Conservation (phyloP, 1,140 invertebrate genomes). For the Lucilia sericata region DNA sequence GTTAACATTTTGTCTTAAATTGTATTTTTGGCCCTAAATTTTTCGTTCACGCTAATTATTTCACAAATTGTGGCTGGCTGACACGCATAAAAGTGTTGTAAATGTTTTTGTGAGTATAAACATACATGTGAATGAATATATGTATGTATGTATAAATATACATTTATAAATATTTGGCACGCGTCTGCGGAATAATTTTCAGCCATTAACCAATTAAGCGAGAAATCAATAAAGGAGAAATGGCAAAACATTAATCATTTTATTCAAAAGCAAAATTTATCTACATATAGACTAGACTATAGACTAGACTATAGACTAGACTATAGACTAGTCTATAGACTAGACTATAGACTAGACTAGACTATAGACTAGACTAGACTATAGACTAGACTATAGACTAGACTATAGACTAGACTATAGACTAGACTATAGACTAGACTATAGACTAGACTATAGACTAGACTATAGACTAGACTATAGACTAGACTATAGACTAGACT, state of each 20-base stretch:
- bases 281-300: too few relatives aligned
- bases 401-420: too few relatives aligned
- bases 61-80: constrained; percentile 24
- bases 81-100: constrained; percentile 14
- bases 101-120: not conserved
- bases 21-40: not conserved
- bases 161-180: constrained; percentile 37
- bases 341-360: too few relatives aligned
- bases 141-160: not conserved
- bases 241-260: not conserved
- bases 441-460: too few relatives aligned
- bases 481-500: too few relatives aligned
- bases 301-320: too few relatives aligned
- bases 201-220: not conserved
- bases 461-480: too few relatives aligned
- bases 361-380: too few relatives aligned
- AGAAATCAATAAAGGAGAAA: not conserved
- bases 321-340: too few relatives aligned
- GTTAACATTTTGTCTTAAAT: constrained; percentile 22
- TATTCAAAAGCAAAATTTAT: too few relatives aligned
- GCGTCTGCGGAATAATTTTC: constrained; percentile 23
- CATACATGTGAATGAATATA: not conserved
- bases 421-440: too few relatives aligned
- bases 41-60: constrained; percentile 29
- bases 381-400: too few relatives aligned